Percentiles rank a stretch among this genome's conserved stretches.
Conservation (phyloP, 2,888 invertebrate genomes). For the Microdon myrmicae region DNA sequence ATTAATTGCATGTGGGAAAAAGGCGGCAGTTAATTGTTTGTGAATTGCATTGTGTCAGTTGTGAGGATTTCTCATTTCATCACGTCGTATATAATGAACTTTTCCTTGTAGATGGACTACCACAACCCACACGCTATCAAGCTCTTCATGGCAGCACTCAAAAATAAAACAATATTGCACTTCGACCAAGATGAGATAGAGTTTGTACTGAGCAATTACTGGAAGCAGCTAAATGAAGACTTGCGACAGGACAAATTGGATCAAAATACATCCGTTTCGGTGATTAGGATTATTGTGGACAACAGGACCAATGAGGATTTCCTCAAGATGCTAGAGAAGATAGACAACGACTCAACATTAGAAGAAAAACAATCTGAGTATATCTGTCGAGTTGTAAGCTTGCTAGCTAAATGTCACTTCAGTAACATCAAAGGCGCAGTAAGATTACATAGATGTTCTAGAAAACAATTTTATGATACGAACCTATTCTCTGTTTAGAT, state of each 20-base stretch:
- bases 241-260: constrained; percentile 49
- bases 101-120: constrained; percentile 59
- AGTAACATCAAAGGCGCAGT: constrained; percentile 63
- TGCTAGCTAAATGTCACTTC: constrained; percentile 61
- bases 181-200: constrained; percentile 64
- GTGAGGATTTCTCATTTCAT: not conserved
- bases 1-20: too few relatives aligned
- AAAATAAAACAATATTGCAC: constrained; percentile 58
- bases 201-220: constrained; percentile 61
- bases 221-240: constrained; percentile 60
- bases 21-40: too few relatives aligned
- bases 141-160: constrained; percentile 59
- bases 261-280: constrained; percentile 55
- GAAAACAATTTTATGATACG: not conserved
- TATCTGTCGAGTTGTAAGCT: constrained; percentile 56
- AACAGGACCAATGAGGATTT: constrained; percentile 64
- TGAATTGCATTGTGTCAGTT: not conserved
- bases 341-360: constrained; percentile 45
- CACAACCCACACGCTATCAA: constrained; percentile 59
- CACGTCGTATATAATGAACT: too few relatives aligned
- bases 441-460: constrained; percentile 43
- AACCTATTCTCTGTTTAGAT: constrained; percentile 56
- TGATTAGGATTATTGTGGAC: constrained; percentile 60
- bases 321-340: constrained; percentile 57
- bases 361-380: constrained; percentile 55